Percentiles rank a stretch among this genome's conserved stretches.
Conservation (phyloP, 2,113 vertebrate species). For the Tragelaphus scriptus region DNA sequence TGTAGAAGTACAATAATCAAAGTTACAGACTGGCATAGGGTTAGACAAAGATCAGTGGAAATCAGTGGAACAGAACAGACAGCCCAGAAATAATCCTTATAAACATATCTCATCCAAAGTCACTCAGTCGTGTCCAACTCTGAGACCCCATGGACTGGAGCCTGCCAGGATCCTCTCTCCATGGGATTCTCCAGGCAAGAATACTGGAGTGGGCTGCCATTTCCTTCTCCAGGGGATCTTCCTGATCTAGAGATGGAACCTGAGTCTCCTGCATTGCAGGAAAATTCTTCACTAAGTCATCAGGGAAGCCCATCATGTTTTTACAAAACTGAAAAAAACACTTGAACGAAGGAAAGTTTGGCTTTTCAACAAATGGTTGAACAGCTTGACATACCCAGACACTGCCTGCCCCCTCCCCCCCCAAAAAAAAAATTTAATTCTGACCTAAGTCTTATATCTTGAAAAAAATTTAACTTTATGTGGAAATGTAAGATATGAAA, state of each 20-base stretch:
- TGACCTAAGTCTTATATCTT: neutral
- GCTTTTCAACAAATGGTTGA: neutral
- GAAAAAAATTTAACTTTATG: neutral
- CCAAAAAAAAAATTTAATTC: neutral
- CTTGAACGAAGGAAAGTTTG: neutral
- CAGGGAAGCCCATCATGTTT: neutral
- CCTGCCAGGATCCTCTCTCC: neutral
- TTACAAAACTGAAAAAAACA: neutral
- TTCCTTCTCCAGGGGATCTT: neutral
- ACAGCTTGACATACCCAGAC: neutral
- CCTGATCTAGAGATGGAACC: neutral
- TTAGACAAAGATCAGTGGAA: neutral
- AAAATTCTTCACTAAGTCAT: neutral
- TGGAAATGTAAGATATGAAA: neutral
- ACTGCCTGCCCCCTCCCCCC: rapidly evolving
- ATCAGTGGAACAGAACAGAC: neutral
- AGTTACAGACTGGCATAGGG: neutral
- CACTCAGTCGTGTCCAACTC: neutral
- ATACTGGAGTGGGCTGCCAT: neutral
- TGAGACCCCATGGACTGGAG: neutral
- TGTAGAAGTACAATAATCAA: neutral
- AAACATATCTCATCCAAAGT: neutral
- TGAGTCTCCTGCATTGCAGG: neutral
- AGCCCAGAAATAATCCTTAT: neutral
- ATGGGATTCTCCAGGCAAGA: neutral